phyloP scores from a whole-genome alignment of 2,113 vertebrate genomes.

The Orientallactaga bullata region DNA sequence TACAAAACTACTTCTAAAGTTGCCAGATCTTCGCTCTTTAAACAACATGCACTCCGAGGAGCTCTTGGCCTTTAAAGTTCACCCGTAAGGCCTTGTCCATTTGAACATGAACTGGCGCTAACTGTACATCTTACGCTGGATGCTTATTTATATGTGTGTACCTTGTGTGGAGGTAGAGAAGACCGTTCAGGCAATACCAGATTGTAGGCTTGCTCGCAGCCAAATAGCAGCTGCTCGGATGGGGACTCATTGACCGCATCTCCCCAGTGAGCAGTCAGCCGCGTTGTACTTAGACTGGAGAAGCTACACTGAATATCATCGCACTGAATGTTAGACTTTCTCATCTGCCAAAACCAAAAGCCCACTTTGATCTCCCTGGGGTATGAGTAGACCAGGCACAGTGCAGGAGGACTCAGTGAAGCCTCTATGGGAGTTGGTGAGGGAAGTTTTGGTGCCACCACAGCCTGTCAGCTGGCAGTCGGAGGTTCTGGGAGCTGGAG shows the following conservation, averaged over 20 bases:
- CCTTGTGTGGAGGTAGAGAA: slow-evolving; percentile 75
- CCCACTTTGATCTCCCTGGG: slow-evolving; percentile 81
- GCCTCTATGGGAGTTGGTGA: slow-evolving; percentile 64
- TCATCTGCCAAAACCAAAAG: slow-evolving; percentile 82
- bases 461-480: neutral
- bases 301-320: slow-evolving; percentile 72
- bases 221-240: slow-evolving; percentile 80
- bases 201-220: slow-evolving; percentile 78
- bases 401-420: slow-evolving; percentile 68
- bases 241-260: slow-evolving; percentile 73
- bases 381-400: slow-evolving; percentile 50
- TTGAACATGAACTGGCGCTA: slow-evolving; percentile 81
- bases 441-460: slow-evolving; percentile 75
- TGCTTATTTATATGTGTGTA: slow-evolving; percentile 85
- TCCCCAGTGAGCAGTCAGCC: slow-evolving; percentile 69
- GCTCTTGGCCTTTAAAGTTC: slow-evolving; percentile 98
- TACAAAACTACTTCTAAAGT: slow-evolving; percentile 98
- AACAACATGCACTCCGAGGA: slow-evolving; percentile 99
- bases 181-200: slow-evolving; percentile 74
- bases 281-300: slow-evolving; percentile 76
- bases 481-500: neutral
- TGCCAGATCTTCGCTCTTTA: slow-evolving; percentile 97
- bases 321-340: slow-evolving; percentile 82
- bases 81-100: slow-evolving; percentile 91
- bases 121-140: slow-evolving; percentile 85